Conservation (phyloP, 2,888 invertebrate genomes). For the Andrena hattorfiana region DNA sequence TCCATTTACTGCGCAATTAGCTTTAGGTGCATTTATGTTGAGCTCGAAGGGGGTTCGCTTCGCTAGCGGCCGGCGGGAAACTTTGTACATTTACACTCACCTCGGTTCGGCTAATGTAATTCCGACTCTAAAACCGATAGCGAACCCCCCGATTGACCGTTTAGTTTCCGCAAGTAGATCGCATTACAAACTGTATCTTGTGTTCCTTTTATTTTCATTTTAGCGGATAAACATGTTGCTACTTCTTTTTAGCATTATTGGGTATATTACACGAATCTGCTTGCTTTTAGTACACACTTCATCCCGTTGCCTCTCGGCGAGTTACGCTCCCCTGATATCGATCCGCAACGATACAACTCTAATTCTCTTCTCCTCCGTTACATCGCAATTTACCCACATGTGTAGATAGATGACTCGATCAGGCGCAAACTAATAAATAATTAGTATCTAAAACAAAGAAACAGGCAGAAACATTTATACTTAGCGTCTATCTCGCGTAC, state of each 20-base stretch:
- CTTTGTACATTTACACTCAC: neutral
- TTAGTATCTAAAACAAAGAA: neutral
- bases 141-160: constrained; percentile 53
- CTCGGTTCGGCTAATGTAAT: neutral
- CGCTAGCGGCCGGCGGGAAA: neutral
- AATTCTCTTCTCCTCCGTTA: neutral
- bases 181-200: constrained; percentile 41
- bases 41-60: constrained; percentile 54
- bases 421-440: constrained; percentile 14
- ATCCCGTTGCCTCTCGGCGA: constrained; percentile 27
- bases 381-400: constrained; percentile 21
- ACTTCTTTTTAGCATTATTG: constrained; percentile 18
- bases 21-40: constrained; percentile 47
- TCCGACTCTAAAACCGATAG: constrained; percentile 26
- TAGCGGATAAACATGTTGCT: constrained; percentile 19
- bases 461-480: neutral
- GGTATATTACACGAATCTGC: constrained; percentile 22
- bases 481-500: constrained; percentile 6
- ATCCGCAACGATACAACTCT: neutral
- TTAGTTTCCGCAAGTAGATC: constrained; percentile 51
- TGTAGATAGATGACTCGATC: constrained; percentile 41
- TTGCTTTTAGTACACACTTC: constrained; percentile 44
- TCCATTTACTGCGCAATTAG: constrained; percentile 69
- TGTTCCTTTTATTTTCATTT: constrained; percentile 9
- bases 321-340: neutral